These are phyloP conservation scores for Tetramorium simillimum DNA, from an alignment of 1,140 invertebrate genomes.

Conservation along the genomic window DNA sequence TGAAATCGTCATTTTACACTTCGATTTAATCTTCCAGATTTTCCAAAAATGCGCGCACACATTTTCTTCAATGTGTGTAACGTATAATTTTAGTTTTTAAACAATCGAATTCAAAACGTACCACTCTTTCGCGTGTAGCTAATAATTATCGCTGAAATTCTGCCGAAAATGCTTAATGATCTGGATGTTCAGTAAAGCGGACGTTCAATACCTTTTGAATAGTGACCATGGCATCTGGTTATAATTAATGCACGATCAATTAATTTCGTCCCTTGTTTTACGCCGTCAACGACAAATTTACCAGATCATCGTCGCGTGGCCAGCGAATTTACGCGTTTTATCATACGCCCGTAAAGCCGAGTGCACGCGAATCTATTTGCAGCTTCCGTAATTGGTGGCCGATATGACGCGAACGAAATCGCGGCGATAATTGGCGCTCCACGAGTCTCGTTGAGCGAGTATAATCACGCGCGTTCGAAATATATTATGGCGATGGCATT, in stretches of 20 bases:
- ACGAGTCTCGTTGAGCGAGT: not conserved
- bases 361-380: conserved; percentile 52
- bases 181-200: conserved; percentile 8
- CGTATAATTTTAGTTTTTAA: not conserved
- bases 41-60: not conserved
- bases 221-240: conserved; percentile 51
- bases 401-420: conserved; percentile 47
- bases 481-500: conserved; percentile 17
- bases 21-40: not conserved
- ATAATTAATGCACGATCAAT: conserved; percentile 59
- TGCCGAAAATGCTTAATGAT: conserved; percentile 54
- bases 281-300: conserved; percentile 60
- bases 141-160: conserved; percentile 15
- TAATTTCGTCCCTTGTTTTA: conserved; percentile 57
- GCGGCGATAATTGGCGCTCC: conserved; percentile 51
- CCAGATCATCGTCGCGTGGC: conserved; percentile 55
- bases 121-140: not conserved
- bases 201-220: not conserved
- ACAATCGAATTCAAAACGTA: not conserved
- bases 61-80: too few species aligned
- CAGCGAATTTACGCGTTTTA: conserved; percentile 55
- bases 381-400: conserved; percentile 40
- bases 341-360: conserved; percentile 28
- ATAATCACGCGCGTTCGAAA: conserved; percentile 23
- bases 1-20: not conserved